phyloP scores from a whole-genome alignment of 2,888 invertebrate genomes.

The Psococerastis gibbosa region DNA sequence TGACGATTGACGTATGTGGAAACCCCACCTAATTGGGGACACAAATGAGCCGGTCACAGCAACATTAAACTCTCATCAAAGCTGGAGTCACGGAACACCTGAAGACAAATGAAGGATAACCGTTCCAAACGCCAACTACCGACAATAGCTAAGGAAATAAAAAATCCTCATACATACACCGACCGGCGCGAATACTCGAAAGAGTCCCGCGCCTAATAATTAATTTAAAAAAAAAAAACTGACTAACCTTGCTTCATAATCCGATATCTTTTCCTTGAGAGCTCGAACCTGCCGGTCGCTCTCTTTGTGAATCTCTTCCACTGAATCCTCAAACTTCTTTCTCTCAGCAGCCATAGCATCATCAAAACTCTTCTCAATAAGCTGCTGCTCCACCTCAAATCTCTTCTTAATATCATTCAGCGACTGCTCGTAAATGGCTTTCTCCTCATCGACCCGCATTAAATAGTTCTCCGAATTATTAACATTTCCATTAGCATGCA shows the following conservation, averaged over 20 bases:
- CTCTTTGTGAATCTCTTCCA: neutral
- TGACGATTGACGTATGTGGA: no score
- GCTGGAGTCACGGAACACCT: no score
- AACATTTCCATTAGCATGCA: neutral
- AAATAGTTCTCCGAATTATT: neutral
- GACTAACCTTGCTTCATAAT: neutral
- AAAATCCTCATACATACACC: neutral
- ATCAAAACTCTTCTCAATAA: constrained; percentile 5
- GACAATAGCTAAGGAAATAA: constrained; percentile 5
- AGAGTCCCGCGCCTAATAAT: no score
- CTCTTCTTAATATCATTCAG: constrained; percentile 58
- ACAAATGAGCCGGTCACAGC: no score
- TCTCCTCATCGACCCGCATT: constrained; percentile 25
- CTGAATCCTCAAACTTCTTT: constrained; percentile 4
- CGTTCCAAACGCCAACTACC: no score
- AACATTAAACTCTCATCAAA: no score
- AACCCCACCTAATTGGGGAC: no score
- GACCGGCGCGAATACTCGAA: no score
- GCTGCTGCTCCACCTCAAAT: constrained; percentile 38
- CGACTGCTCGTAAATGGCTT: constrained; percentile 32
- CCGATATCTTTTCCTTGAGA: neutral
- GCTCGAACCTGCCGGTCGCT: neutral
- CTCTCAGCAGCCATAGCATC: neutral
- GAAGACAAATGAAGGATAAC: no score
- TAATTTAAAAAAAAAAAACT: neutral